A percentile compares a stretch with the other conserved stretches of the same genome.
Conservation (phyloP, 2,113 vertebrate species). For the Nansenia antarctica region DNA sequence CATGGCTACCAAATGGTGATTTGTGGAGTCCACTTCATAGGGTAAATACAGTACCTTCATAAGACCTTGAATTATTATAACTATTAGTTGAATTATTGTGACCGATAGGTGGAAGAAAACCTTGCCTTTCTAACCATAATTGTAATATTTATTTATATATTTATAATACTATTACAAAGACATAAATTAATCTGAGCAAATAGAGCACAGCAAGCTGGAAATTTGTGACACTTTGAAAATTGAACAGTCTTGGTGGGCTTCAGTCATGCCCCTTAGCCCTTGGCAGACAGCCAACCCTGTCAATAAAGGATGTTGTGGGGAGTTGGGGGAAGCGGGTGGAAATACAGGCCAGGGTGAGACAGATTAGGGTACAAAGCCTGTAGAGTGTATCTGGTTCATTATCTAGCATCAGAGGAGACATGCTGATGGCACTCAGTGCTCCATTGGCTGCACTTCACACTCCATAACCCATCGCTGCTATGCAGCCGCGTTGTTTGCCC, state of each 20-base stretch:
- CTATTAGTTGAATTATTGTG: too few species aligned
- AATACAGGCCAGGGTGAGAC: not conserved
- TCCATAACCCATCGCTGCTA: not conserved
- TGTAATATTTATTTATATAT: too few species aligned
- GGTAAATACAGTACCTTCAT: too few species aligned
- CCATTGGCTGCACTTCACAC: not conserved
- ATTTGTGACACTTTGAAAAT: not conserved
- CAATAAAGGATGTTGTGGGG: too few species aligned
- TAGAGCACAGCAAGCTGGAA: not conserved
- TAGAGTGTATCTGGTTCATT: not conserved
- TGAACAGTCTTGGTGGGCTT: not conserved
- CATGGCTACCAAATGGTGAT: too few species aligned
- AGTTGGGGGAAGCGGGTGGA: too few species aligned
- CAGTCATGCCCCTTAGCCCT: not conserved
- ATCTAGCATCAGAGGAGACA: not conserved
- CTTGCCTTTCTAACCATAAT: too few species aligned
- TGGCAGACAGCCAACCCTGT: not conserved
- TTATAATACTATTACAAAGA: too few species aligned
- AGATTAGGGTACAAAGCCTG: not conserved
- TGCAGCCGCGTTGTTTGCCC: not conserved
- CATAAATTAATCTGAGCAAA: conserved; percentile 7
- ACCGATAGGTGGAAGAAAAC: too few species aligned
- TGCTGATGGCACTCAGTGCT: not conserved
- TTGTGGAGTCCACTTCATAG: too few species aligned
- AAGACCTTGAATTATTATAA: too few species aligned